Percentiles rank a stretch among this genome's conserved stretches.
phyloP scores from a whole-genome alignment of 2,113 vertebrate genomes.

The Misgurnus anguillicaudatus region DNA sequence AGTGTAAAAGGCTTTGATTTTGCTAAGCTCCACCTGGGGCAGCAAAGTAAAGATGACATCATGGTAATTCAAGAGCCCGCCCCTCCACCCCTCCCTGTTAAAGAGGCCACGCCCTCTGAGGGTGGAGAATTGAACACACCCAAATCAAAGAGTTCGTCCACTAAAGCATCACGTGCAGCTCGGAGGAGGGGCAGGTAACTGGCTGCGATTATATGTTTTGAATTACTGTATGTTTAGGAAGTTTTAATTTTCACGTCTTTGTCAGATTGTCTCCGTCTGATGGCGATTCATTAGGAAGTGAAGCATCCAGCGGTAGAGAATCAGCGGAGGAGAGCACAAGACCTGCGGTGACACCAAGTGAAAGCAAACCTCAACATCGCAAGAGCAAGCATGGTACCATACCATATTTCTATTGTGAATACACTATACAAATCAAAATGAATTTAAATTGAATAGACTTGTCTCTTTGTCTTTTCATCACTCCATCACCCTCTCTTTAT shows the following conservation, averaged over 20 bases:
- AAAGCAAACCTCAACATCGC: conserved; percentile 77
- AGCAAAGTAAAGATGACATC: conserved; percentile 94
- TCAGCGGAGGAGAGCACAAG: conserved; percentile 82
- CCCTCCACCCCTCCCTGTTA: conserved; percentile 79
- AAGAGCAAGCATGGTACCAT: conserved; percentile 82
- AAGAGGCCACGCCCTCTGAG: conserved; percentile 89
- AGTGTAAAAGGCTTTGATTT: conserved; percentile 98
- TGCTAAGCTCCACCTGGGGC: conserved; percentile 95
- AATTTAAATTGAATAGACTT: not conserved
- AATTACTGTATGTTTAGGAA: not conserved
- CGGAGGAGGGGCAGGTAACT: conserved; percentile 85
- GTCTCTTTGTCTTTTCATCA: not conserved
- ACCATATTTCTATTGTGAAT: not conserved
- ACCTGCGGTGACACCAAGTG: conserved; percentile 71
- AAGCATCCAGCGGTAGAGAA: conserved; percentile 89
- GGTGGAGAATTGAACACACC: conserved; percentile 89
- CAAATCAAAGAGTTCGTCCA: conserved; percentile 84
- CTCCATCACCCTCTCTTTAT: not conserved
- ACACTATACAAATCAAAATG: no score
- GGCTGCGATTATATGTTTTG: not conserved
- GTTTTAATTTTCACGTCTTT: not conserved
- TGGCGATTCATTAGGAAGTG: conserved; percentile 89
- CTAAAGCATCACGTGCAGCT: conserved; percentile 78
- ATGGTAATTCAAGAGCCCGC: conserved; percentile 92
- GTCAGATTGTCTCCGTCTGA: conserved; percentile 91